phyloP scores from a whole-genome alignment of 1,140 invertebrate genomes.

The Drosophila sucinea region DNA sequence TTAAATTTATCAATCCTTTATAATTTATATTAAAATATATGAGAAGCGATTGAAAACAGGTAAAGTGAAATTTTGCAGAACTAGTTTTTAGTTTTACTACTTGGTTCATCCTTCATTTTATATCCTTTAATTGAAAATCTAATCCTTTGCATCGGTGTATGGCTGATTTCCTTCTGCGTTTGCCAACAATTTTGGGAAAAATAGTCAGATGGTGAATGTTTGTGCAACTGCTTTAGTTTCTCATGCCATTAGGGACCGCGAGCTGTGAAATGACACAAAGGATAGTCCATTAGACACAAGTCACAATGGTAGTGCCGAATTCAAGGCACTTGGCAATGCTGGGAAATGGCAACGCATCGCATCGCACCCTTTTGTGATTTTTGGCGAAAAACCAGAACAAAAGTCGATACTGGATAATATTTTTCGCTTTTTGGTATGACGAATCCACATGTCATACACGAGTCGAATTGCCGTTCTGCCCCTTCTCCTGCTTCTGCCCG shows the following conservation, averaged over 20 bases:
- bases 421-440: slow-evolving; percentile 80
- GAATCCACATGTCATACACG: slow-evolving; percentile 75
- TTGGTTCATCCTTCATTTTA: background rate
- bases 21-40: too few relatives aligned
- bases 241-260: slow-evolving; percentile 65
- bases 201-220: slow-evolving; percentile 61
- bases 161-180: background rate
- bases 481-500: slow-evolving; percentile 5
- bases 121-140: background rate
- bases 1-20: too few relatives aligned
- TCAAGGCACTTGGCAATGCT: slow-evolving; percentile 27
- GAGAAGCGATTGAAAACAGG: too few relatives aligned
- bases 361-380: slow-evolving; percentile 60
- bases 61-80: too few relatives aligned
- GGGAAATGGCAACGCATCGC: slow-evolving; percentile 31
- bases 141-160: background rate
- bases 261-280: slow-evolving; percentile 58
- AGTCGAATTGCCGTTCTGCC: slow-evolving; percentile 32
- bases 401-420: slow-evolving; percentile 73
- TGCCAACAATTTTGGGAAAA: slow-evolving; percentile 23
- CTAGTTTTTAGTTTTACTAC: too few relatives aligned
- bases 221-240: slow-evolving; percentile 74
- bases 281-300: slow-evolving; percentile 71
- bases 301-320: slow-evolving; percentile 50
- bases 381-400: slow-evolving; percentile 77